Conservation (phyloP, 2,113 vertebrate genomes). For the Odobenus rosmarus region DNA sequence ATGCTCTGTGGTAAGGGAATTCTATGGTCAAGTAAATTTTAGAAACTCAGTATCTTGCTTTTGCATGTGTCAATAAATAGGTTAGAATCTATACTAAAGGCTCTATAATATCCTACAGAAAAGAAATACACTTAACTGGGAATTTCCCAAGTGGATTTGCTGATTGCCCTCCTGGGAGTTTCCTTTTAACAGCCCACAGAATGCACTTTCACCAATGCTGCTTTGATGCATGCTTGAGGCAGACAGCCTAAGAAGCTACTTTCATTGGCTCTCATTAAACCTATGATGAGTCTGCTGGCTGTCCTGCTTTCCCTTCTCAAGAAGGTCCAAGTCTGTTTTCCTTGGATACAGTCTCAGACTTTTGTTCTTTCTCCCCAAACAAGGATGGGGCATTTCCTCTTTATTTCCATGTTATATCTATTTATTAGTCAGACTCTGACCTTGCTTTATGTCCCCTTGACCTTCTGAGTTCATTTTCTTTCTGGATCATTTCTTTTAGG, state of each 20-base stretch:
- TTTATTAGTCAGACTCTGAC: conserved; percentile 12
- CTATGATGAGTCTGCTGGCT: not conserved
- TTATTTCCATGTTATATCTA: not conserved
- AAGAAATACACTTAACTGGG: conserved; percentile 2
- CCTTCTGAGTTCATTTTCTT: conserved; percentile 30
- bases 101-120: not conserved
- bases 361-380: not conserved
- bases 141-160: not conserved
- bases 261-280: not conserved
- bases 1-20: not conserved
- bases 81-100: not conserved
- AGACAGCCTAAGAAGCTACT: not conserved
- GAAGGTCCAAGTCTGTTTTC: not conserved
- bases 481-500: not conserved
- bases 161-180: not conserved
- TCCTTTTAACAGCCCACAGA: not conserved
- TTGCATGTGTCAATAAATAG: not conserved
- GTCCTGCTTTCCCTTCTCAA: not conserved
- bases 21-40: not conserved
- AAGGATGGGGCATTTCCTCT: not conserved
- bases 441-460: not conserved
- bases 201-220: not conserved
- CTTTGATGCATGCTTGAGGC: not conserved
- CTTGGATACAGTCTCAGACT: not conserved
- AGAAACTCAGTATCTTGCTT: not conserved